A percentile compares a stretch with the other conserved stretches of the same genome.
phyloP scores from a whole-genome alignment of 2,797 vertebrate genomes.

The Pampus argenteus region DNA sequence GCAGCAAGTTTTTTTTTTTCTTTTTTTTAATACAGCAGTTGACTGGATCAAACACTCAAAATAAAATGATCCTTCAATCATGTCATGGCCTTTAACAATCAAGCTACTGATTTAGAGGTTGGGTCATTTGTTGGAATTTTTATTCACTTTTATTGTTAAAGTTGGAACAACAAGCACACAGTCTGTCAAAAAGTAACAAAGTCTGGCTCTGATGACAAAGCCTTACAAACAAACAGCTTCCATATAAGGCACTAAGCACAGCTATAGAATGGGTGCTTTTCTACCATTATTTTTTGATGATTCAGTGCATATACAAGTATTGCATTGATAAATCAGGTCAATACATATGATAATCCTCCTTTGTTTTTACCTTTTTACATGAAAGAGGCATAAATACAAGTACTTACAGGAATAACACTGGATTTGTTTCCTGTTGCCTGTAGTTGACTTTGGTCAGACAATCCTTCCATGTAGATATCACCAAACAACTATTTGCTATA shows the following conservation, averaged over 20 bases:
- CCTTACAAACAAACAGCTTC: constrained; percentile 20
- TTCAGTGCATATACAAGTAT: constrained; percentile 9
- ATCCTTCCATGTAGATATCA: too few species aligned
- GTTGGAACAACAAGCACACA: constrained; percentile 7
- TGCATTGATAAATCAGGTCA: constrained; percentile 25
- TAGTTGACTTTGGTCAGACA: constrained; percentile 8
- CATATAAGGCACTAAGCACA: constrained; percentile 3
- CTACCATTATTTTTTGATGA: constrained; percentile 21
- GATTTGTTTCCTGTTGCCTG: neutral
- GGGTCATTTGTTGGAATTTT: constrained; percentile 28
- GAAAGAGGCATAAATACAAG: constrained; percentile 16
- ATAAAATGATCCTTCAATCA: constrained; percentile 19
- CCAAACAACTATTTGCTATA: too few species aligned
- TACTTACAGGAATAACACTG: neutral
- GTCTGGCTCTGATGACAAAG: constrained; percentile 23
- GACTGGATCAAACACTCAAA: neutral
- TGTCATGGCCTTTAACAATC: constrained; percentile 33
- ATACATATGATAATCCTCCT: constrained; percentile 26
- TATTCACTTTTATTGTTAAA: too few species aligned
- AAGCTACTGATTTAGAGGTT: constrained; percentile 10
- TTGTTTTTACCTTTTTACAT: neutral
- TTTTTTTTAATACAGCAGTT: neutral
- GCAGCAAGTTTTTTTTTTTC: neutral
- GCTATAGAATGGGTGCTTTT: constrained; percentile 12
- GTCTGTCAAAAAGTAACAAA: constrained; percentile 7